Percentiles rank a stretch among this genome's conserved stretches.
phyloP scores from a whole-genome alignment of 2,888 invertebrate species.

The Oasisia sp. region DNA sequence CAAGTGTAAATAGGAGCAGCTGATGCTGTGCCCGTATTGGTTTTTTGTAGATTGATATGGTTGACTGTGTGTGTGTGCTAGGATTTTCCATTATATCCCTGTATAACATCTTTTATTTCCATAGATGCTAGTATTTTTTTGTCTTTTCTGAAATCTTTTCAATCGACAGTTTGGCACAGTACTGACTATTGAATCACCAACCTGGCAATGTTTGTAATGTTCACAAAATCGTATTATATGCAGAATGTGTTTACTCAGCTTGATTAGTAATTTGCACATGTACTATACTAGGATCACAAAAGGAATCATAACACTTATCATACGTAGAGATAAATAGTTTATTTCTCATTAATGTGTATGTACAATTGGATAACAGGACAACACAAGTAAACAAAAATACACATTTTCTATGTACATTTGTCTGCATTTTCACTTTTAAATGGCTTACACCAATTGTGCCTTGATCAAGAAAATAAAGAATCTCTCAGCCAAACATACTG shows the following conservation, averaged over 20 bases:
- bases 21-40: too few species aligned
- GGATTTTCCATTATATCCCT: too few species aligned
- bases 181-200: too few species aligned
- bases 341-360: not conserved
- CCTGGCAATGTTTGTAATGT: not conserved
- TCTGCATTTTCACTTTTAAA: not conserved
- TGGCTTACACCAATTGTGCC: not conserved
- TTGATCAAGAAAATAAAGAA: not conserved
- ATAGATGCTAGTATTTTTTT: too few species aligned
- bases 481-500: not conserved
- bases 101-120: too few species aligned
- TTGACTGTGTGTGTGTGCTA: too few species aligned
- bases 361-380: not conserved
- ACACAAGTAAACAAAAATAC: conserved; percentile 17
- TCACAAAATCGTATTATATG: not conserved
- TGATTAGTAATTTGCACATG: not conserved
- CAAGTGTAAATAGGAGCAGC: too few species aligned
- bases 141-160: too few species aligned
- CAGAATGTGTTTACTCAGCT: not conserved
- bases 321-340: conserved; percentile 3
- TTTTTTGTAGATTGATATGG: too few species aligned
- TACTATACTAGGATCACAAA: not conserved
- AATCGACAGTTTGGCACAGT: too few species aligned
- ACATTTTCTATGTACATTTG: conserved; percentile 17
- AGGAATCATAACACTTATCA: not conserved